Percentiles rank a stretch among this genome's conserved stretches.
Evolutionary conservation across 2,888 invertebrate genomes (phyloP).

Genomic region (Rotaria sp.): DNA sequence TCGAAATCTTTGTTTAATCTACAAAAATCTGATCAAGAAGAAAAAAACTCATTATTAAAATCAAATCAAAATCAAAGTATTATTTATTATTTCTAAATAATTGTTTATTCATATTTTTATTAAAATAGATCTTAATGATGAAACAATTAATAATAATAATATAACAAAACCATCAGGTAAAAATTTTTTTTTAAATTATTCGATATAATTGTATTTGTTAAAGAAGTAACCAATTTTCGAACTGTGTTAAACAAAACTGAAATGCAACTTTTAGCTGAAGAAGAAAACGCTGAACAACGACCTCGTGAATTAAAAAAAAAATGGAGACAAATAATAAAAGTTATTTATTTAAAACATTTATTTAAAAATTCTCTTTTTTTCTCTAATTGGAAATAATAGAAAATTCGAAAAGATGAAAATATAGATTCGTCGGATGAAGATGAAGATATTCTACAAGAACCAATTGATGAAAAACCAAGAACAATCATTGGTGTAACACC

Average conservation of each 20-base stretch:
- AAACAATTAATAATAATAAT: background rate
- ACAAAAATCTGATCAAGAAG: background rate
- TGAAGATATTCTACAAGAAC: background rate
- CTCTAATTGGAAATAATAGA: background rate
- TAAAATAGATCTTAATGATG: background rate
- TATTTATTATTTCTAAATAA: background rate
- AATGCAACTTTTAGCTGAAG: background rate
- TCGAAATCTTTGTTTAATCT: background rate
- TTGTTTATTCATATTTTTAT: background rate
- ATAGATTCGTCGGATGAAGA: background rate
- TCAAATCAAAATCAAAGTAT: background rate
- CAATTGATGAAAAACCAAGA: background rate
- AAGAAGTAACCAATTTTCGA: background rate
- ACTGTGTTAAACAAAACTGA: background rate
- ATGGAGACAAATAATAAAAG: background rate
- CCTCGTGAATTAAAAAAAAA: background rate
- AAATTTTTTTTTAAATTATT: background rate
- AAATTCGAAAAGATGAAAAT: background rate
- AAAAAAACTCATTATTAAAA: background rate
- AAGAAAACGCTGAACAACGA: background rate
- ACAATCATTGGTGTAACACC: constrained; percentile 4
- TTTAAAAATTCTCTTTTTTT: background rate
- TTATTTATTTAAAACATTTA: background rate
- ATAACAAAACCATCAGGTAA: background rate
- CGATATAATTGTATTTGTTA: background rate